phyloP scores from a whole-genome alignment of 2,113 vertebrate species.

The Tragelaphus scriptus region DNA sequence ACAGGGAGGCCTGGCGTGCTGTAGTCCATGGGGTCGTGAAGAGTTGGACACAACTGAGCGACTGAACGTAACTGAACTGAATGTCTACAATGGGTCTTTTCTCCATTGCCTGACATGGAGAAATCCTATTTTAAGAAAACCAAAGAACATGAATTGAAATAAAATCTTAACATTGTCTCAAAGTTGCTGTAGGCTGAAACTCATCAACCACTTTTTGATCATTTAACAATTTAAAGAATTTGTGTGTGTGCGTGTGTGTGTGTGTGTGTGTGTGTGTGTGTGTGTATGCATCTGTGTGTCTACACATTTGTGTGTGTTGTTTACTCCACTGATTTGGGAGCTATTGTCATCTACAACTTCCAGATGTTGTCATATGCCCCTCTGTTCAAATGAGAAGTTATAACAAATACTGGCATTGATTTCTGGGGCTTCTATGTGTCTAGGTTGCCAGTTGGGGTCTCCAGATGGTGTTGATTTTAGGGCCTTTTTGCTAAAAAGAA shows the following conservation, averaged over 20 bases:
- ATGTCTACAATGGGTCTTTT: neutral
- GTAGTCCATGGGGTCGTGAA: neutral
- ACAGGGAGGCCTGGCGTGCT: neutral
- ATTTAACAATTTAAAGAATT: neutral
- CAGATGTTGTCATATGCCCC: neutral
- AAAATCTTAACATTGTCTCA: neutral
- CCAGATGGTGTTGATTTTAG: neutral
- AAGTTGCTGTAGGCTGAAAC: neutral
- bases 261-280: accelerated
- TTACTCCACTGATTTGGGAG: neutral
- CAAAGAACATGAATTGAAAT: neutral
- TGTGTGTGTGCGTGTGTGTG: neutral
- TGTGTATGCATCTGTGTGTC: neutral
- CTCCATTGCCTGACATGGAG: neutral
- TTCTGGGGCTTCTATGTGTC: neutral
- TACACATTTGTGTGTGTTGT: neutral
- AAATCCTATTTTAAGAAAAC: conserved; percentile 40
- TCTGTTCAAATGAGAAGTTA: conserved; percentile 2
- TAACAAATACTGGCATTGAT: neutral
- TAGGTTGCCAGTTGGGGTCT: neutral
- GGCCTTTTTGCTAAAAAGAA: neutral
- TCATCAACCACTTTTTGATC: neutral
- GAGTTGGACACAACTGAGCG: neutral
- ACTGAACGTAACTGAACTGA: neutral
- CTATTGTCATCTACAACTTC: neutral